Evolutionary conservation across 2,888 invertebrate genomes (phyloP).

Genomic region (Fabriciana adippe): DNA sequence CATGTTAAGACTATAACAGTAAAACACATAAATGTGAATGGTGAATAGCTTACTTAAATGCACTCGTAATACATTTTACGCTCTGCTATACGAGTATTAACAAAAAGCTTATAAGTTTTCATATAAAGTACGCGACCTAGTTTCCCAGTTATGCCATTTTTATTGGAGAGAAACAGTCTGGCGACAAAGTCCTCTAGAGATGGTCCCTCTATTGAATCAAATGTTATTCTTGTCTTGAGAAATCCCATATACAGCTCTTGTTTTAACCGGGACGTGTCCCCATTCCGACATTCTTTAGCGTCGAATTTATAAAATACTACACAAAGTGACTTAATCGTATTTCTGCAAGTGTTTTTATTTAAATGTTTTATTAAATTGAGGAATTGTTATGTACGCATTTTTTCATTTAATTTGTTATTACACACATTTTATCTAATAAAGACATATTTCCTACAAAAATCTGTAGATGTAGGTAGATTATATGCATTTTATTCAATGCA

Average conservation of each 20-base stretch:
- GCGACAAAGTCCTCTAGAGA: conserved; percentile 30
- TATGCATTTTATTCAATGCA: no score
- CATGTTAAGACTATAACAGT: conserved; percentile 9
- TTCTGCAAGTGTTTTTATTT: no score
- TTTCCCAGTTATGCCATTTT: conserved; percentile 25
- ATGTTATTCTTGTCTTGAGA: conserved; percentile 25
- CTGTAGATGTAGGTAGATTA: no score
- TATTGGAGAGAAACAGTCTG: conserved; percentile 27
- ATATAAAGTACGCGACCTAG: conserved; percentile 28
- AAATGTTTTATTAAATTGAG: no score
- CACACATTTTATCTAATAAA: no score
- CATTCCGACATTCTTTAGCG: conserved; percentile 8
- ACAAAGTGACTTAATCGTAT: not conserved
- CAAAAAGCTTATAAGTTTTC: conserved; percentile 26
- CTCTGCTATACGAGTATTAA: conserved; percentile 19
- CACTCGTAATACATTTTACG: conserved; percentile 16
- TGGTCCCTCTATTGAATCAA: conserved; percentile 24
- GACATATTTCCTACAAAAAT: no score
- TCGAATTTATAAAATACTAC: conserved; percentile 1
- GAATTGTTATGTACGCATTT: no score
- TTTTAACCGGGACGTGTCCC: conserved; percentile 24
- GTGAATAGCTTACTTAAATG: conserved; percentile 15
- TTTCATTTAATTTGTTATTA: no score
- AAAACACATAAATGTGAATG: conserved; percentile 4
- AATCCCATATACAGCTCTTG: conserved; percentile 17